Evolutionary conservation across 2,113 vertebrate genomes (phyloP).

Genomic region (Telmatochromis sp.): DNA sequence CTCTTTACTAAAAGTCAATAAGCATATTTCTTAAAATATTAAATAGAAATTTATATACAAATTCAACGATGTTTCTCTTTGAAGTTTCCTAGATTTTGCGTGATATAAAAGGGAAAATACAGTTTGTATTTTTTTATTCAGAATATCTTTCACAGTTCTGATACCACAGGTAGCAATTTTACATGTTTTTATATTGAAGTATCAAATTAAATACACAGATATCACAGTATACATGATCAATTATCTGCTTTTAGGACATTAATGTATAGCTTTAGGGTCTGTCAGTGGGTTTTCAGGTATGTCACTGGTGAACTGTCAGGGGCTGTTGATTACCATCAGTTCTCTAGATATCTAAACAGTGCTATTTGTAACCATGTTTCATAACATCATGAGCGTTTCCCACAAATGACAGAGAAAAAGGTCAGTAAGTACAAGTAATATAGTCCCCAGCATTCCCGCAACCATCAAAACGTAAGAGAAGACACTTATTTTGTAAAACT

Average conservation of each 20-base stretch:
- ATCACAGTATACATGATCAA: not conserved
- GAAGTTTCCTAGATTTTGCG: not conserved
- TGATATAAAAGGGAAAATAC: not conserved
- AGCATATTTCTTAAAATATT: not conserved
- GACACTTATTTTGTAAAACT: not conserved
- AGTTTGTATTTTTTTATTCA: not conserved
- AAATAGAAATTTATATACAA: not conserved
- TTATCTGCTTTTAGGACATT: not conserved
- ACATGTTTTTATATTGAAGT: not conserved
- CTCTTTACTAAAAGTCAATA: not conserved
- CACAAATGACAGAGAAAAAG: not conserved
- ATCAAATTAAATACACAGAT: not conserved
- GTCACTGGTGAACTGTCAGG: not conserved
- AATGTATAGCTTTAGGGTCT: not conserved
- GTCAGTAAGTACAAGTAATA: not conserved
- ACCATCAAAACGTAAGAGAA: not conserved
- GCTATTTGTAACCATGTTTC: not conserved
- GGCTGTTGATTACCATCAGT: not conserved
- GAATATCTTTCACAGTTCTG: not conserved
- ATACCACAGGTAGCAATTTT: not conserved
- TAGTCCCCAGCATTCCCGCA: not conserved
- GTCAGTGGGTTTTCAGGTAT: not conserved
- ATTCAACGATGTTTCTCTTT: not conserved
- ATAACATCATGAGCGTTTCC: not conserved
- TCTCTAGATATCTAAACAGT: not conserved